Conservation (phyloP, 2,888 invertebrate genomes). For the Neocrepidodera transversa region DNA sequence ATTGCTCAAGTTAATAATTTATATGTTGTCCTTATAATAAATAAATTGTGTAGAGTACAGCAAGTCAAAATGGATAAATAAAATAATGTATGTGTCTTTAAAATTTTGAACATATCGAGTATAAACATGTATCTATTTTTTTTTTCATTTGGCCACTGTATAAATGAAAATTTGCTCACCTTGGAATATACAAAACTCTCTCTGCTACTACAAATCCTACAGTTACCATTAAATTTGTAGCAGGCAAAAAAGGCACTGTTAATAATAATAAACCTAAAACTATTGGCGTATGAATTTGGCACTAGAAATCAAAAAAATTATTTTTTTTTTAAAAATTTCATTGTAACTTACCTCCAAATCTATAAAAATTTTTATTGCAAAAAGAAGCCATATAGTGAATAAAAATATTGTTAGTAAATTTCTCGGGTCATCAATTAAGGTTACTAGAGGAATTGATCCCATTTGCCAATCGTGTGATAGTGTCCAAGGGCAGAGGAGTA, state of each 20-base stretch:
- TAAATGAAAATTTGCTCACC: conserved; percentile 66
- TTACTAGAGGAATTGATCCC: conserved; percentile 84
- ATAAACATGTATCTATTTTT: no score
- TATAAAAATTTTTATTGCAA: conserved; percentile 68
- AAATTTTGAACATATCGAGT: no score
- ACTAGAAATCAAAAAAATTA: conserved; percentile 60
- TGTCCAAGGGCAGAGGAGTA: conserved; percentile 77
- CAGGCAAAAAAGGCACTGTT: conserved; percentile 84
- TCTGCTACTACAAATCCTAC: conserved; percentile 88
- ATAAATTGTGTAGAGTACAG: no score
- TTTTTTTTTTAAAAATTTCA: neutral
- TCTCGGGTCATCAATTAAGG: conserved; percentile 73
- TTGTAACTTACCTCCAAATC: conserved; percentile 71
- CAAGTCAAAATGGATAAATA: no score
- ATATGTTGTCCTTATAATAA: no score
- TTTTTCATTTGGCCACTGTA: no score
- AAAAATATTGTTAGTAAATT: conserved; percentile 78
- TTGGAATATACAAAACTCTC: conserved; percentile 87
- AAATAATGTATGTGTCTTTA: no score
- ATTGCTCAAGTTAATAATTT: no score
- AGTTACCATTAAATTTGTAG: conserved; percentile 81
- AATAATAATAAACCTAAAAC: conserved; percentile 75
- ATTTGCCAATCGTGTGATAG: conserved; percentile 91
- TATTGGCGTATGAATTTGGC: conserved; percentile 72
- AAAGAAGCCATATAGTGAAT: conserved; percentile 67